Conservation (phyloP, 2,888 invertebrate species). For the Habrosyne pyritoides region DNA sequence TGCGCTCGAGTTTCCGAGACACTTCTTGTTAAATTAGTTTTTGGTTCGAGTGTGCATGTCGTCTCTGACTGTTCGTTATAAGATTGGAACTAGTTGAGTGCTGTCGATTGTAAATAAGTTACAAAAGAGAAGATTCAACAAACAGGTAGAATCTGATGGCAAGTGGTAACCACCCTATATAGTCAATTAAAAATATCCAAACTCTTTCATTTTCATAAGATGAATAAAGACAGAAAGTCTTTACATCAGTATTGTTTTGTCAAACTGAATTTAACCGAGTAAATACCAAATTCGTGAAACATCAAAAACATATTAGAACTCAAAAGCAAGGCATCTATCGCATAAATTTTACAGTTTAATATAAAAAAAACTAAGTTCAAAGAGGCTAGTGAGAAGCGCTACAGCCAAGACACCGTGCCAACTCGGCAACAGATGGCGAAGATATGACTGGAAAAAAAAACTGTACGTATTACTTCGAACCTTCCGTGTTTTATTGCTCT, state of each 20-base stretch:
- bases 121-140: too few relatives aligned
- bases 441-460: constrained; percentile 8
- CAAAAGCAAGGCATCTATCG: not conserved
- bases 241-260: too few relatives aligned
- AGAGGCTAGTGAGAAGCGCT: not conserved
- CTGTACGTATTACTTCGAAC: not conserved
- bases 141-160: too few relatives aligned
- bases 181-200: too few relatives aligned
- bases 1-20: constrained; percentile 19
- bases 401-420: constrained; percentile 11
- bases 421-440: constrained; percentile 16
- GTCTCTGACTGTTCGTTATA: not conserved
- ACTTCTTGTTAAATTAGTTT: constrained; percentile 26
- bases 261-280: too few relatives aligned
- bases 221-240: too few relatives aligned
- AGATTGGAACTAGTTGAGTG: constrained; percentile 11
- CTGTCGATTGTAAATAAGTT: not conserved
- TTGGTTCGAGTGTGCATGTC: not conserved
- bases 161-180: too few relatives aligned
- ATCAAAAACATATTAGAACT: not conserved
- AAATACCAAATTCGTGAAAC: too few relatives aligned
- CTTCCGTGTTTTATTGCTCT: not conserved
- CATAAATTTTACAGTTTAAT: not conserved
- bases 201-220: too few relatives aligned
- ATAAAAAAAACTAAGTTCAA: constrained; percentile 5